Conservation (phyloP, 2,888 invertebrate species). For the Hypomecis atomaria region DNA sequence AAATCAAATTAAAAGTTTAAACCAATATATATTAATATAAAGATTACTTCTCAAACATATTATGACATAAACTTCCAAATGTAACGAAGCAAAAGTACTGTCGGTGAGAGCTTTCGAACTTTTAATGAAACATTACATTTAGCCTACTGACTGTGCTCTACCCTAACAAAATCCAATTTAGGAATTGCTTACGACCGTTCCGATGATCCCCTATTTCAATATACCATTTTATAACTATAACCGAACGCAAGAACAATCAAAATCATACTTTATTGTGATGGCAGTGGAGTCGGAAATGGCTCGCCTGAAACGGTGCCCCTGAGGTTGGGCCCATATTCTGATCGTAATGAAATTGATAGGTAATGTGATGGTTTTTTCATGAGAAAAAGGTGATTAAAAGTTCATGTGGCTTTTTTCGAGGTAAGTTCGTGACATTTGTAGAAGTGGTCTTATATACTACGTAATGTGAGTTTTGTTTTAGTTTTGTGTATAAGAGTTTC, state of each 20-base stretch:
- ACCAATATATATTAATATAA: background rate
- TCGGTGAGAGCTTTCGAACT: conserved; percentile 45
- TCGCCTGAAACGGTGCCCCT: conserved; percentile 39
- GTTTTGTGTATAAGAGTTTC: no score
- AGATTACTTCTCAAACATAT: conserved; percentile 6
- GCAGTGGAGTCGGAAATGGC: conserved; percentile 47
- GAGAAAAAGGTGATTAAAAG: conserved; percentile 27
- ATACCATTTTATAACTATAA: conserved; percentile 42
- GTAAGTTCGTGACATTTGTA: conserved; percentile 10
- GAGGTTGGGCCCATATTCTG: conserved; percentile 46
- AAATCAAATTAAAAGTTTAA: no score
- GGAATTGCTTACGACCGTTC: conserved; percentile 68
- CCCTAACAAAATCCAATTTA: conserved; percentile 64
- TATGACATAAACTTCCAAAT: conserved; percentile 12
- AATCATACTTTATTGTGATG: conserved; percentile 49
- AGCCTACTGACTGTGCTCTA: conserved; percentile 43
- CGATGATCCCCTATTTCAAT: conserved; percentile 57
- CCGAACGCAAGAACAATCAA: conserved; percentile 46
- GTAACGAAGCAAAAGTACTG: conserved; percentile 27
- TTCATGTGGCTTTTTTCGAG: conserved; percentile 18
- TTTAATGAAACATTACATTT: conserved; percentile 56
- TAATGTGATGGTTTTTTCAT: conserved; percentile 46
- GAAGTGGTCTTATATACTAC: conserved; percentile 1
- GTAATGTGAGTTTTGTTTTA: background rate
- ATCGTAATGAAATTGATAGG: conserved; percentile 46